Percentiles rank a stretch among this genome's conserved stretches.
Evolutionary conservation across 2,797 vertebrate species (phyloP).

Genomic region (Psittacula echo): DNA sequence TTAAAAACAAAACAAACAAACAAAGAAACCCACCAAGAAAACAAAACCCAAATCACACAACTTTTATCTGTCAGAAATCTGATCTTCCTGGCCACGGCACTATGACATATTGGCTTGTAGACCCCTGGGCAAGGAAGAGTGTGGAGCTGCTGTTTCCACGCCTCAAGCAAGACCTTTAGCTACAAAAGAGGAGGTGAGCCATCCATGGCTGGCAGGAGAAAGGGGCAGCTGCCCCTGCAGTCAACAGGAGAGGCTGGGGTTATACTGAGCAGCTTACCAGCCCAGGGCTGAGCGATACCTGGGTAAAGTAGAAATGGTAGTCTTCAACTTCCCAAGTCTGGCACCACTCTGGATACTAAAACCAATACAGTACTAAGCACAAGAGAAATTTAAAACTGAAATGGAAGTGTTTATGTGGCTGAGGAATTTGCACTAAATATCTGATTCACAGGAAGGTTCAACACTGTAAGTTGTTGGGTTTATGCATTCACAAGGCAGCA

Average conservation of each 20-base stretch:
- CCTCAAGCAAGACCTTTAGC: not conserved
- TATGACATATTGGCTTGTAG: not conserved
- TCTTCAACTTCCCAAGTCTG: not conserved
- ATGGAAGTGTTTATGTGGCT: fast-evolving
- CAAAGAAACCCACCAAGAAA: not conserved
- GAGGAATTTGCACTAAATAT: not conserved
- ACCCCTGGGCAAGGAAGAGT: not conserved
- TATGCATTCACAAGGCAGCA: not conserved
- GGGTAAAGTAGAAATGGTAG: not conserved
- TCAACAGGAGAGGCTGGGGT: not conserved
- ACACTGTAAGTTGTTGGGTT: not conserved
- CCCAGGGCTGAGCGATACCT: not conserved
- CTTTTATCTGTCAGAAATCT: not conserved
- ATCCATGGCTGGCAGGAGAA: fast-evolving
- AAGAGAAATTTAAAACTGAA: not conserved
- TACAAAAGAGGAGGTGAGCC: not conserved
- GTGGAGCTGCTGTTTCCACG: not conserved
- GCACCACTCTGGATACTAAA: not conserved
- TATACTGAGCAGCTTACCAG: not conserved
- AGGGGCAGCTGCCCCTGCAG: not conserved
- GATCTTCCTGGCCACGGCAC: not conserved
- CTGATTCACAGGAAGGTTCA: not conserved
- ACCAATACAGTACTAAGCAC: fast-evolving
- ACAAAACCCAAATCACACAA: not conserved
- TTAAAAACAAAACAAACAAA: not conserved